phyloP scores from a whole-genome alignment of 2,797 vertebrate genomes.

The Oceanodroma leucorhoa region DNA sequence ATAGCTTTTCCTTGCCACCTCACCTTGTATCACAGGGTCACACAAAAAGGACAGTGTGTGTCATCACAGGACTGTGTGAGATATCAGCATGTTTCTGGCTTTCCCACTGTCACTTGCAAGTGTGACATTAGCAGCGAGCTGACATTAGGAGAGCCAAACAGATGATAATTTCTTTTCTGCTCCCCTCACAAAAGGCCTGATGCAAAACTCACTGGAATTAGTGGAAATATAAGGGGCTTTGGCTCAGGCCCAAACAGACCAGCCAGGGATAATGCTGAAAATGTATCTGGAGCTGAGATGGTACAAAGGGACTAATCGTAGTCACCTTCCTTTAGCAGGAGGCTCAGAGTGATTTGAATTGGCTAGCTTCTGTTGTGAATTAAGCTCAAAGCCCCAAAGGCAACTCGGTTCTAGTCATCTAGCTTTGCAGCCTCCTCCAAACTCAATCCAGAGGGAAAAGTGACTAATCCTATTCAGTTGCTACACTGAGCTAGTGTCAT shows the following conservation, averaged over 20 bases:
- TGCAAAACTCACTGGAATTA: not conserved
- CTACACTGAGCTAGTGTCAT: not conserved
- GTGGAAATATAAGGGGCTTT: not conserved
- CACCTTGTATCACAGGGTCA: not conserved
- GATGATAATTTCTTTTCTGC: not conserved
- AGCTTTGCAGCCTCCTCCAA: conserved; percentile 48
- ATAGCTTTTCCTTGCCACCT: not conserved
- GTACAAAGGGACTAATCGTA: conserved; percentile 32
- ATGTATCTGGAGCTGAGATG: not conserved
- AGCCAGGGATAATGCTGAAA: conserved; percentile 19
- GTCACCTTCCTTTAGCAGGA: conserved; percentile 18
- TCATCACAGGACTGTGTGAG: not conserved
- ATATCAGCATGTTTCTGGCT: not conserved
- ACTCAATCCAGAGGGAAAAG: conserved; percentile 32
- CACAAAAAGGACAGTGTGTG: not conserved
- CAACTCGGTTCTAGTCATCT: not conserved
- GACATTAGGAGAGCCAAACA: not conserved
- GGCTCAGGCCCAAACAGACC: not conserved
- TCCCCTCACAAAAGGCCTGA: not conserved
- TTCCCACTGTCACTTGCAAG: not conserved
- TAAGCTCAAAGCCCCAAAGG: conserved; percentile 43
- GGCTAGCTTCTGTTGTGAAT: conserved; percentile 39
- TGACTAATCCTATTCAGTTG: conserved; percentile 40
- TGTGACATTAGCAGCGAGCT: not conserved
- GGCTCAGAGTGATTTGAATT: conserved; percentile 2